phyloP scores from a whole-genome alignment of 2,113 vertebrate species.

The Psammodynastes pulverulentus region DNA sequence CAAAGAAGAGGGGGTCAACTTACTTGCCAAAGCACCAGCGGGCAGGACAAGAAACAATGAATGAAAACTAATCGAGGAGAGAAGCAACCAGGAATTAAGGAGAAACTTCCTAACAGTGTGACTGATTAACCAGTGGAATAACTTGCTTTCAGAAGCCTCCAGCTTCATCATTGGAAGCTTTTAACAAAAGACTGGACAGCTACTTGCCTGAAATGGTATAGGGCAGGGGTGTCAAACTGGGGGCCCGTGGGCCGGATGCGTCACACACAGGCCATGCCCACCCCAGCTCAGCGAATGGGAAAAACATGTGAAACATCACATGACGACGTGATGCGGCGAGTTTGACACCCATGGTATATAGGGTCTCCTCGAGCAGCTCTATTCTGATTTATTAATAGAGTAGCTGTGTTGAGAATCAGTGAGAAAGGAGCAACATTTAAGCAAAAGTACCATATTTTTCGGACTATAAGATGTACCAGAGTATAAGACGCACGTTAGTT shows the following conservation, averaged over 20 bases:
- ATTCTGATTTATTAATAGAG: conserved; percentile 1
- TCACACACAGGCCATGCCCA: no score
- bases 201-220: neutral
- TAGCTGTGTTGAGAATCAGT: neutral
- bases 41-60: neutral
- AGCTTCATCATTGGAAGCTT: neutral
- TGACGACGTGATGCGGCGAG: no score
- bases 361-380: neutral
- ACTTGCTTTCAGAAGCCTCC: neutral
- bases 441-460: no score
- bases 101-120: neutral
- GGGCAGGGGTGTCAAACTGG: no score
- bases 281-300: no score
- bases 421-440: neutral
- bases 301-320: no score
- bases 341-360: no score
- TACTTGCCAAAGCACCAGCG: neutral
- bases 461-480: no score
- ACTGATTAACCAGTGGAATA: neutral
- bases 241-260: no score
- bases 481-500: no score
- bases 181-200: neutral
- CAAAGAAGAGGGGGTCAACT: neutral
- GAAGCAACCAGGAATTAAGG: neutral
- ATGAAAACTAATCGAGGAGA: neutral